Conservation (phyloP, 1,140 invertebrate genomes). For the Dolichoris vasculosae region DNA sequence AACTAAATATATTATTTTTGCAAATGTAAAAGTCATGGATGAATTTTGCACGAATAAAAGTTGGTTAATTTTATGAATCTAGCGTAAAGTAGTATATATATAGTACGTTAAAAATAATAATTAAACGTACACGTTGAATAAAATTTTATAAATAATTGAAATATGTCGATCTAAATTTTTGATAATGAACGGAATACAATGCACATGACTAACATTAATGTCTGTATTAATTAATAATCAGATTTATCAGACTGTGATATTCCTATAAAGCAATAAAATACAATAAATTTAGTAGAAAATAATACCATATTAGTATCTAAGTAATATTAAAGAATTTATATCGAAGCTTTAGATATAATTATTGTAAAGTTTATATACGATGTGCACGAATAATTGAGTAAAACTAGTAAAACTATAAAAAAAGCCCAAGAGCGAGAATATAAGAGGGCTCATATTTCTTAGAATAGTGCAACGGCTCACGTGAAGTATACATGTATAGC, state of each 20-base stretch:
- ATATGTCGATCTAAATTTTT: too few relatives aligned
- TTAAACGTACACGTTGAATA: too few relatives aligned
- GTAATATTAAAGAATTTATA: background rate
- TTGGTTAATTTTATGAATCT: too few relatives aligned
- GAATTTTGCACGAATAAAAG: too few relatives aligned
- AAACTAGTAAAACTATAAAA: background rate
- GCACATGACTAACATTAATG: too few relatives aligned
- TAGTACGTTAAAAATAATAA: too few relatives aligned
- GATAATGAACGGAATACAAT: too few relatives aligned
- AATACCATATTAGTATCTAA: background rate
- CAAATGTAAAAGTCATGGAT: too few relatives aligned
- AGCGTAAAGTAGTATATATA: too few relatives aligned
- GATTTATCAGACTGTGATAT: background rate
- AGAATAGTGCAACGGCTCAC: background rate
- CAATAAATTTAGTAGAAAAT: background rate
- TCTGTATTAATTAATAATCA: background rate
- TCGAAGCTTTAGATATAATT: background rate
- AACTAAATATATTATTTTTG: too few relatives aligned
- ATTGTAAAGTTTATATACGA: background rate
- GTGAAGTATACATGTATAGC: background rate
- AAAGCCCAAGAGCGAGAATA: background rate
- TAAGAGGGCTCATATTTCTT: slow-evolving; percentile 30
- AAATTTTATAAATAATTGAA: too few relatives aligned
- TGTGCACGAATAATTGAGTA: background rate
- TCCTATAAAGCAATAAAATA: background rate